phyloP scores from a whole-genome alignment of 2,797 vertebrate genomes.

The Vultur gryphus region DNA sequence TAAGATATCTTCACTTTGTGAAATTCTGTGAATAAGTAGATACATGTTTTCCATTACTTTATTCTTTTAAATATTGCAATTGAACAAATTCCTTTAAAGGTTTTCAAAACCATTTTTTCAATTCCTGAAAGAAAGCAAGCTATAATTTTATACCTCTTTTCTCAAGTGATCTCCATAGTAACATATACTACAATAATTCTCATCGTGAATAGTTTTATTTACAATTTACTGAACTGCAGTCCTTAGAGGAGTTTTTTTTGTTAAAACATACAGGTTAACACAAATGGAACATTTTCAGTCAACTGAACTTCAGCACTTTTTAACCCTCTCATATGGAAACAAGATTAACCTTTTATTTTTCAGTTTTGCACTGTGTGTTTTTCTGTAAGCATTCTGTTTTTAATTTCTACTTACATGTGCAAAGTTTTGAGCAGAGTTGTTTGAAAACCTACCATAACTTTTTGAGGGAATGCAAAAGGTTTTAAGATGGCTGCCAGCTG shows the following conservation, averaged over 20 bases:
- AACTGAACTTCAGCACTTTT: not conserved
- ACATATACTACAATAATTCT: constrained; percentile 29
- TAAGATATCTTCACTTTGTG: not conserved
- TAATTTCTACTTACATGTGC: not conserved
- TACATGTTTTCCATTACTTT: not conserved
- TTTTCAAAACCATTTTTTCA: constrained; percentile 15
- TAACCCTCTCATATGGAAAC: not conserved
- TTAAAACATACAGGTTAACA: constrained; percentile 15
- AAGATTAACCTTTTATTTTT: not conserved
- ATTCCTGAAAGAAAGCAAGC: constrained; percentile 26
- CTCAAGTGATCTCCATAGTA: constrained; percentile 25
- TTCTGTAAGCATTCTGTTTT: not conserved
- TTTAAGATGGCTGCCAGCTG: not conserved
- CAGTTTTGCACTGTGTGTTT: not conserved
- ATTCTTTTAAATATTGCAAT: not conserved
- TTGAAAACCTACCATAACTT: not conserved
- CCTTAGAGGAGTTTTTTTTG: not conserved
- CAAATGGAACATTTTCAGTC: not conserved
- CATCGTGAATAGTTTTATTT: constrained; percentile 4
- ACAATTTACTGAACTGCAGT: not conserved
- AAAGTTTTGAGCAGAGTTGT: not conserved
- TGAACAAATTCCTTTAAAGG: not conserved
- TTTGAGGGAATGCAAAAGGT: not conserved
- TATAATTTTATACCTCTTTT: constrained; percentile 31
- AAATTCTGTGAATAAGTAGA: not conserved